Percentiles rank a stretch among this genome's conserved stretches.
These are phyloP conservation scores for Lithobates pipiens DNA, from an alignment of 2,797 vertebrate species.

Conservation along the genomic window DNA sequence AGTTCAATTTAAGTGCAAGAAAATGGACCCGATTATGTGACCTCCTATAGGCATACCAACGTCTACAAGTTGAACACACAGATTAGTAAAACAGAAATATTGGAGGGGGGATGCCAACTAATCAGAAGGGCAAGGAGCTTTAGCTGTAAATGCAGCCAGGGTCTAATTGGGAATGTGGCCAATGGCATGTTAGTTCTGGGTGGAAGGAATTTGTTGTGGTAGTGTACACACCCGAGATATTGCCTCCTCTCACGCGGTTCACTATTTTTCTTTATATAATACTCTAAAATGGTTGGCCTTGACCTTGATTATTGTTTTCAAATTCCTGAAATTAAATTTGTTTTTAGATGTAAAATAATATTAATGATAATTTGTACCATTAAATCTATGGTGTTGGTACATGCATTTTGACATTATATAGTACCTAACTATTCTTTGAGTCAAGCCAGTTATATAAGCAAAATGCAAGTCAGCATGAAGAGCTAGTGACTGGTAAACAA, in stretches of 20 bases:
- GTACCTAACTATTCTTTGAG: neutral
- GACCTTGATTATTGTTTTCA: neutral
- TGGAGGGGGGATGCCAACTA: too few relatives aligned
- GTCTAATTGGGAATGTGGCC: too few relatives aligned
- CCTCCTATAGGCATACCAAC: too few relatives aligned
- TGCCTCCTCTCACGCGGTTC: neutral
- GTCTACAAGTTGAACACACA: neutral
- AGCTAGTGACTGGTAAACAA: conserved; percentile 6
- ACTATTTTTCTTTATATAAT: neutral
- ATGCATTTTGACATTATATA: neutral
- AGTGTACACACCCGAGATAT: too few relatives aligned
- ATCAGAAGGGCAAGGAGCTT: too few relatives aligned
- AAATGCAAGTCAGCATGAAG: neutral
- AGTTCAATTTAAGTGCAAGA: too few relatives aligned
- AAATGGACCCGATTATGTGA: too few relatives aligned
- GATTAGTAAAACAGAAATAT: neutral
- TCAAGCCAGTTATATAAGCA: neutral
- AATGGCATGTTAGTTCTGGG: too few relatives aligned
- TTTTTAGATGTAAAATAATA: neutral
- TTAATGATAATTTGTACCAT: too few relatives aligned
- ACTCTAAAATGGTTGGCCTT: neutral
- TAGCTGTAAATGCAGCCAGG: too few relatives aligned
- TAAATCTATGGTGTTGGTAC: neutral
- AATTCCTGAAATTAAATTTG: neutral
- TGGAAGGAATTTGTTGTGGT: too few relatives aligned